phyloP scores from a whole-genome alignment of 1,140 invertebrate genomes.

The Spodoptera litura region DNA sequence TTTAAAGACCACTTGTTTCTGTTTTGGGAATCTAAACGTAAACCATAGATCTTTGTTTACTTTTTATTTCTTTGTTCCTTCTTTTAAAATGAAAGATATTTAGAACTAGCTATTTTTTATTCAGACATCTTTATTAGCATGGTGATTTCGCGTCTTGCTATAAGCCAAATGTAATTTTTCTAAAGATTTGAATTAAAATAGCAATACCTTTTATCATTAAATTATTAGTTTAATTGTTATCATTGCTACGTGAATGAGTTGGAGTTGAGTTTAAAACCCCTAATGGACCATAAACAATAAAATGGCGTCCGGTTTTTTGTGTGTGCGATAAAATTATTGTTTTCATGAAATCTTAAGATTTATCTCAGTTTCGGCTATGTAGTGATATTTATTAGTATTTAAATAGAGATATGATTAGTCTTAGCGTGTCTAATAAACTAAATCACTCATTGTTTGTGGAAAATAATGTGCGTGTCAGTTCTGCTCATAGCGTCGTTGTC shows the following conservation, averaged over 20 bases:
- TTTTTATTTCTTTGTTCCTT: too few species aligned
- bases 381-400: constrained; percentile 47
- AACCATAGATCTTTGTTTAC: too few species aligned
- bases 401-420: constrained; percentile 54
- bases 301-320: constrained; percentile 86
- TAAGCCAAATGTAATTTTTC: too few species aligned
- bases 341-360: constrained; percentile 70
- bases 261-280: constrained; percentile 58
- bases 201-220: background rate
- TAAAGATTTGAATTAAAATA: background rate
- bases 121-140: too few species aligned
- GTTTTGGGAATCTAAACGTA: too few species aligned
- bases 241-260: constrained; percentile 45
- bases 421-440: constrained; percentile 46
- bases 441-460: constrained; percentile 50
- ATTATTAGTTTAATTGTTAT: constrained; percentile 19
- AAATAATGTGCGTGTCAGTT: constrained; percentile 77
- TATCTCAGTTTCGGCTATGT: constrained; percentile 55
- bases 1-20: too few species aligned
- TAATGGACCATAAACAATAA: constrained; percentile 85
- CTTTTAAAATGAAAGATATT: too few species aligned
- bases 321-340: constrained; percentile 84
- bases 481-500: constrained; percentile 76
- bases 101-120: too few species aligned
- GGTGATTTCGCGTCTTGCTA: too few species aligned